Evolutionary conservation across 2,888 invertebrate genomes (phyloP), one percentile per base, ranked within the genome.

Genomic region (Helicoverpa assulta): DNA sequence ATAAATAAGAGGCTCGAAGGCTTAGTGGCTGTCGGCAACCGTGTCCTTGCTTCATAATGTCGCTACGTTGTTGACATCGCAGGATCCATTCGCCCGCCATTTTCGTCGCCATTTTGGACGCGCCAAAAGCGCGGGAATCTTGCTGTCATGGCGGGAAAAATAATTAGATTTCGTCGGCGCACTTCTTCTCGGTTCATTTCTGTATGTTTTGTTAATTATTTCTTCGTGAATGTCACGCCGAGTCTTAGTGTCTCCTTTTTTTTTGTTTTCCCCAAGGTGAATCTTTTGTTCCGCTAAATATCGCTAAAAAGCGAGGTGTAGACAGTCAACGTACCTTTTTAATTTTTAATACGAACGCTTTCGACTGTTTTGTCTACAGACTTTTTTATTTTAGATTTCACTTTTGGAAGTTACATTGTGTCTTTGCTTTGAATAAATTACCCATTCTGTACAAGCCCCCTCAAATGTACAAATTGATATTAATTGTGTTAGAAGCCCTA

Each of bases 121-220:
- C 87, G 82, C 78, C 85, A 83, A 92, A 92, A 93, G 92, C 92
- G 93, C 94, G 94, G 91, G 89, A 92, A 93, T 87, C 89, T 89
- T 85, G 88, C 92, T 94, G 94, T 93, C 94, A 93, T 91, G 91
- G 92, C 93, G 90, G 89, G 89, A 86, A 91, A 93, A 94, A 94
- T 95, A 95, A 95, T 95, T 95, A 95, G 92, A 94, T 95, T 93
- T 90, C 85, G 87, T 80, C 87, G 82, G 86, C 90, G 88, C 87
- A 89, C 88, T 92, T 91, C 90, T 91, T 91, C 91, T 88, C 90
- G 89, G 90, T 91, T 92, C 93, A 93, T 93, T 94, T 93, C 91
- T 93, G 92, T 93, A 91, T 94, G 92, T 93, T 94, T 93, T 92
- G 92, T 93, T 93, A 94, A 94, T 94, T 94, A 94, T 94, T 92